Evolutionary conservation across 1,140 invertebrate species (phyloP).

Genomic region (Papilio machaon): DNA sequence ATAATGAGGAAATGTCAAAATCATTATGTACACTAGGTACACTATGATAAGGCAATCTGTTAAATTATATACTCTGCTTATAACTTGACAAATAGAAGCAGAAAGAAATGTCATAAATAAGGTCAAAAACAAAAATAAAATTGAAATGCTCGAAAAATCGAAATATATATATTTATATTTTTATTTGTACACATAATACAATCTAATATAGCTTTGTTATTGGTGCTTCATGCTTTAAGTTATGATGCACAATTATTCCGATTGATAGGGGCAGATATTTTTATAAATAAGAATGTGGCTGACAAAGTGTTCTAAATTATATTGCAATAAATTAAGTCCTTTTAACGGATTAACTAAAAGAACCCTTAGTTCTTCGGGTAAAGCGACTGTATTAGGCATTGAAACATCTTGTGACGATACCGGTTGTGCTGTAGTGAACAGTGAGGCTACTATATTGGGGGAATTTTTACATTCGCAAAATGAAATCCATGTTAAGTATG

Average conservation of each 20-base stretch:
- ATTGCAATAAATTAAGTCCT: background rate
- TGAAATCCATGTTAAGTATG: slow-evolving; percentile 89
- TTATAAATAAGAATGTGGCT: background rate
- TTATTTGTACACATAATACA: too few relatives aligned
- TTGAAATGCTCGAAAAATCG: too few relatives aligned
- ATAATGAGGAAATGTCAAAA: too few relatives aligned
- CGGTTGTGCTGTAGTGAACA: slow-evolving; percentile 93
- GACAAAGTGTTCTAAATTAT: background rate
- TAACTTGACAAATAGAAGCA: too few relatives aligned
- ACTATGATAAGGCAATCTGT: too few relatives aligned
- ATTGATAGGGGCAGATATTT: background rate
- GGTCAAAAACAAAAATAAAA: too few relatives aligned
- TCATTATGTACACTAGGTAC: too few relatives aligned
- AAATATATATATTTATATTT: too few relatives aligned
- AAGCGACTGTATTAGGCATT: slow-evolving; percentile 90
- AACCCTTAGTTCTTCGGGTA: slow-evolving; percentile 13
- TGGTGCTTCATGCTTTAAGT: background rate
- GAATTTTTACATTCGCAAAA: slow-evolving; percentile 91
- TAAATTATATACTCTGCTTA: too few relatives aligned
- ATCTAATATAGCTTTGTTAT: too few relatives aligned
- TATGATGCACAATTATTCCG: background rate
- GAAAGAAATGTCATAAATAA: too few relatives aligned
- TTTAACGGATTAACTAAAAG: slow-evolving; percentile 32
- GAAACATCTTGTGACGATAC: slow-evolving; percentile 99
- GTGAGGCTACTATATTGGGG: slow-evolving; percentile 87